Evolutionary conservation across 1,140 invertebrate species (phyloP), one percentile per base, ranked within the genome.

Genomic region (Drosophila pallidifrons): DNA sequence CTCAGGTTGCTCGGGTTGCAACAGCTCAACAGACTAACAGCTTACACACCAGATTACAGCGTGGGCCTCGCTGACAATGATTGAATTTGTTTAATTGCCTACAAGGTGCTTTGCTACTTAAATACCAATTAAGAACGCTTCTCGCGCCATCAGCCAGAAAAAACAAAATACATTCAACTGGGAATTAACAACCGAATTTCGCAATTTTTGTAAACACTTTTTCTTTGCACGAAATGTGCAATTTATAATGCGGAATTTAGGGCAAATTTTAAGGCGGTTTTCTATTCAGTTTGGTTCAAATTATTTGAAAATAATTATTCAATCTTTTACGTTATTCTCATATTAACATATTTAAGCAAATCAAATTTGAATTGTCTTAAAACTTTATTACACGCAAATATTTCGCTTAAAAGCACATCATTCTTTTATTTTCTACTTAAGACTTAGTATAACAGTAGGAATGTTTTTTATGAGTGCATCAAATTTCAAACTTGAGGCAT

Each of bases 11-110:
- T 16, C 55, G 5, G 35, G 20, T 64, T 67, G 75, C 74, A 72
- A 60, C 63, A 74, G 41, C 52, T 6, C 35, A 16, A 51, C 47
- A 59, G 38, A 25, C 32, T 16, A 41, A 11, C 25, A 49, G 28
- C 32, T 16, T 52, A 16, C 25, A 35, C 15, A 83, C 82, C 69
- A 79, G 73, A 65, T 55, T 65, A 49, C 49, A 25, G 46, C 61
- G 28, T 58, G 64, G 38, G 65, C 54, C 45, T 52, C 51, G 46
- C 67, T 71, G 45, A 47, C 82, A 51, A 72, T 78, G 61, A 55
- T 87, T 57, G 16, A 88, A 87, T 77, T 87, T 65, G 61, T 52
- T 49, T 72, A 88, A 88, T 83, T 79, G 69, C 60, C 46, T 45
- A 7, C 8, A 7, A 41, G 68, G 59, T 55, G 57, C 13, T 35